Base-by-base conservation (phyloP, 2,113 vertebrate genomes). In the Salvelinus fontinalis region DNA sequence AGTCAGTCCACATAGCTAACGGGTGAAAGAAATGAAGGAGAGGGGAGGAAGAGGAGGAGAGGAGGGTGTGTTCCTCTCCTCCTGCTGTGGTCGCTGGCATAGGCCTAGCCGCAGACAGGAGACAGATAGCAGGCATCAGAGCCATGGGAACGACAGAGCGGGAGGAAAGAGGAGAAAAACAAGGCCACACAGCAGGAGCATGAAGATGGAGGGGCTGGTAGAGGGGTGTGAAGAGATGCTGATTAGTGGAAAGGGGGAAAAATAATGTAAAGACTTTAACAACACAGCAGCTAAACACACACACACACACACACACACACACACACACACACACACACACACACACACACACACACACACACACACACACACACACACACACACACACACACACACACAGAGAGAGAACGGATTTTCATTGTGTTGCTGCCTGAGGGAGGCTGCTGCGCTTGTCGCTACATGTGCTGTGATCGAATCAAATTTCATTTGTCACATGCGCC, bases 121-220 rank as follows among this genome's bases (percentile, higher is more conserved):
- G 78, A 86, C 75, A 82, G 85, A 88, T 81, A 90, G 84, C 75
- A 74, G 77, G 83, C 71, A 44, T 66, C 3, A 76, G 74, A 75
- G 79, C 79, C 69, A 75, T 66, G 75, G 31, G 27, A 72, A 76
- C 77, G 62, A 71, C 77, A 70, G 79, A 82, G 73, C 71, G 67
- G 73, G 13, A 59, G 71, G 76, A 57, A 27, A 57, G 26, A 27
- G 29, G 70, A 86, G 51, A 64, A 67, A 88, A 89, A 88, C 81
- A 79, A 85, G 89, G 85, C 85, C 89, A 85, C 87, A 78, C 87
- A 90, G 87, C 77, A 54, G 87, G 89, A 84, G 81, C 1, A 48
- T 75, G 22, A 24, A 64, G 60, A 24, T 18, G 14, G 67, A 69
- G 31, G 11, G 67, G 65, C 4, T 68, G 16, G 18, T 31, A 68